These are phyloP conservation scores for Notiomystis cincta DNA, from an alignment of 2,113 vertebrate species.

Conservation along the genomic window DNA sequence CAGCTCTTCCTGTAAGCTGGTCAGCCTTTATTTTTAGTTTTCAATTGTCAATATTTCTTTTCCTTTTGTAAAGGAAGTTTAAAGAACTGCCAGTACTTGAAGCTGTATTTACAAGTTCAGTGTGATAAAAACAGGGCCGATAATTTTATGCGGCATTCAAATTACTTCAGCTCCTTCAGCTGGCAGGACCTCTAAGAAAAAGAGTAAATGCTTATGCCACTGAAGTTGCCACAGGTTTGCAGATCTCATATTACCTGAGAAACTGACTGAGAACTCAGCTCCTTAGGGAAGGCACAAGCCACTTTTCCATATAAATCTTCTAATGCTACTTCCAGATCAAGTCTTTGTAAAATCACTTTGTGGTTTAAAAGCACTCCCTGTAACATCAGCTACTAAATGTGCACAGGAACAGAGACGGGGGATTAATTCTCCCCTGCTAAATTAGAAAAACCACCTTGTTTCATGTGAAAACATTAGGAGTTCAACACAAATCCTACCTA, in stretches of 20 bases:
- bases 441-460: background rate
- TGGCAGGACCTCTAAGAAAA: background rate
- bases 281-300: background rate
- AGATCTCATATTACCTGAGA: background rate
- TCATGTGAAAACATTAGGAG: background rate
- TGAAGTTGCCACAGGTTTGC: background rate
- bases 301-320: background rate
- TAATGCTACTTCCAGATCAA: background rate
- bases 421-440: background rate
- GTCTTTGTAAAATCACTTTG: background rate
- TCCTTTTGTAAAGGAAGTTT: constrained; percentile 41
- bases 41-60: constrained; percentile 27
- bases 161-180: background rate
- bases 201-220: background rate
- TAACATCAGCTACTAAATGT: background rate
- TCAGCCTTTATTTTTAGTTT: constrained; percentile 54
- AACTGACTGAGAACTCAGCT: background rate
- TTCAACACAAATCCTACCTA: background rate
- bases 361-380: background rate
- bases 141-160: background rate
- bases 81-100: constrained; percentile 39
- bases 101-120: background rate
- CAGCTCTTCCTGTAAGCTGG: constrained; percentile 22
- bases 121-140: background rate
- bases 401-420: background rate